Conservation (phyloP, 1,140 invertebrate genomes). For the Trachelipus rathkii region DNA sequence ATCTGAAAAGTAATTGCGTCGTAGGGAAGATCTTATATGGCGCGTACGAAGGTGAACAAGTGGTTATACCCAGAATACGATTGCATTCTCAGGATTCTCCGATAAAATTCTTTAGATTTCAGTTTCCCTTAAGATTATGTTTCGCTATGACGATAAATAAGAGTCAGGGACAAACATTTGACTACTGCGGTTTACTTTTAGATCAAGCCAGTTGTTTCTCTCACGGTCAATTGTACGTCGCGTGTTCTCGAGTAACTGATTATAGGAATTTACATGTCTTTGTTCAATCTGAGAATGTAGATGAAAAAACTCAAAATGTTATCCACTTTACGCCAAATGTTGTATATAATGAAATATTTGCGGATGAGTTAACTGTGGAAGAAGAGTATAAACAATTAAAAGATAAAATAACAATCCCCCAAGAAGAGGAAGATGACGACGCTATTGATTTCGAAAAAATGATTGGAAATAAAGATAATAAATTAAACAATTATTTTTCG, state of each 20-base stretch:
- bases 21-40: neutral
- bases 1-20: neutral
- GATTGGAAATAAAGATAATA: too few relatives aligned
- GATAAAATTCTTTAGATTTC: neutral
- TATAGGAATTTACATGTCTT: neutral
- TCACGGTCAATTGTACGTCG: conserved; percentile 7
- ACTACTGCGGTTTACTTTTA: neutral
- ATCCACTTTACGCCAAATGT: neutral
- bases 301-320: neutral
- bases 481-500: too few relatives aligned
- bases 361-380: neutral
- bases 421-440: too few relatives aligned
- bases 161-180: neutral
- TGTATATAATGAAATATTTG: neutral
- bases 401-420: too few relatives aligned
- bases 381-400: neutral
- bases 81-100: neutral
- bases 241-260: neutral
- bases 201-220: neutral
- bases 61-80: neutral
- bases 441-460: too few relatives aligned
- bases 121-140: conserved; percentile 7
- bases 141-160: conserved; percentile 12
- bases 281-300: neutral
- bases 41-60: neutral